A percentile compares a stretch with the other conserved stretches of the same genome.
Evolutionary conservation across 2,888 invertebrate genomes (phyloP).

Genomic region (Ormyrus rosae): DNA sequence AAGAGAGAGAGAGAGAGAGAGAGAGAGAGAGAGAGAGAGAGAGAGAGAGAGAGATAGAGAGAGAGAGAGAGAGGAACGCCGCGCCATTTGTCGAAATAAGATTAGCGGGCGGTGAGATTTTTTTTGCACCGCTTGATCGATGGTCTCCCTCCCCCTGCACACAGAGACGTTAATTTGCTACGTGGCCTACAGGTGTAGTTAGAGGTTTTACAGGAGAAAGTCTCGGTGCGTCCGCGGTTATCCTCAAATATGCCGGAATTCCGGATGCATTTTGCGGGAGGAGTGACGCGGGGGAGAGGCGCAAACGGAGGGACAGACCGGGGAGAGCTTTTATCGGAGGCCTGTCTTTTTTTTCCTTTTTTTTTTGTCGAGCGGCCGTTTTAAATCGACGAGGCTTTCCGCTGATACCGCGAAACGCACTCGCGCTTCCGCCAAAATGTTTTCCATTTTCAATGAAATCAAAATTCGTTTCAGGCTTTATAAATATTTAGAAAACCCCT

Average conservation of each 20-base stretch:
- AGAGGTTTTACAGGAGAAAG: not conserved
- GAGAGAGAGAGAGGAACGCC: not conserved
- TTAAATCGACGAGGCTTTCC: not conserved
- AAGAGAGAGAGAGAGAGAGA: not conserved
- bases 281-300: too few species aligned
- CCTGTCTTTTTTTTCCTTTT: not conserved
- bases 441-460: constrained; percentile 15
- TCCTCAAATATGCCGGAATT: constrained; percentile 12
- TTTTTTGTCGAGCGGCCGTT: not conserved
- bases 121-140: too few species aligned
- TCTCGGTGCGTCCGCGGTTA: not conserved
- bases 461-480: constrained; percentile 15
- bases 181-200: too few species aligned
- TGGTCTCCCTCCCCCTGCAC: too few species aligned
- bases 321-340: constrained; percentile 1
- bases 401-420: not conserved
- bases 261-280: not conserved
- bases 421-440: not conserved
- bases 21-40: too few species aligned
- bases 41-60: too few species aligned
- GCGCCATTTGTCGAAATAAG: too few species aligned
- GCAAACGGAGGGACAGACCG: too few species aligned
- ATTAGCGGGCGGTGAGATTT: too few species aligned
- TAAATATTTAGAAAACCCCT: constrained; percentile 4
- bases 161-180: too few species aligned